Percentiles rank a stretch among this genome's conserved stretches.
Evolutionary conservation across 2,113 vertebrate genomes (phyloP).

Genomic region (Cheirogaleus medius): DNA sequence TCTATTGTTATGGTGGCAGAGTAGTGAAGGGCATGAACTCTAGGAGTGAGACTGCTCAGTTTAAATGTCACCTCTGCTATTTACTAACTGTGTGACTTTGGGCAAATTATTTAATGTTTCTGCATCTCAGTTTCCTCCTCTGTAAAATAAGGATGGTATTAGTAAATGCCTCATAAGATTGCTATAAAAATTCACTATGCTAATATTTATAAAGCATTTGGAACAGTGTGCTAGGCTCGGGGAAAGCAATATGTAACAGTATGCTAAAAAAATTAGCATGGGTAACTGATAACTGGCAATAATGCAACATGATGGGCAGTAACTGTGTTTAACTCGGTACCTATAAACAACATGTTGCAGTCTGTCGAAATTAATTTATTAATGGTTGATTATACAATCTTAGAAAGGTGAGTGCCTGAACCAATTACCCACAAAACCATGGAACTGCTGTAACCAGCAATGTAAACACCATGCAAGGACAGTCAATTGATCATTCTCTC

Average conservation of each 20-base stretch:
- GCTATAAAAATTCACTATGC: not conserved
- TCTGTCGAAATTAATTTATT: constrained; percentile 49
- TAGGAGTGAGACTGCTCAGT: not conserved
- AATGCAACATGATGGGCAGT: not conserved
- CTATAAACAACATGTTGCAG: constrained; percentile 12
- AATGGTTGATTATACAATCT: not conserved
- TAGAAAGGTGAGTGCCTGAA: constrained; percentile 30
- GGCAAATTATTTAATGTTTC: not conserved
- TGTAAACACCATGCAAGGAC: not conserved
- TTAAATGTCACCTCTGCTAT: not conserved
- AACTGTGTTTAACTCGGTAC: constrained; percentile 26
- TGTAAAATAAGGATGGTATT: not conserved
- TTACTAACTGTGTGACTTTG: not conserved
- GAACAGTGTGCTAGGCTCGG: not conserved
- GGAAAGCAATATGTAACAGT: not conserved
- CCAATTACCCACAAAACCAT: constrained; percentile 18
- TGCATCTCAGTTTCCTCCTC: not conserved
- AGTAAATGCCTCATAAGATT: not conserved
- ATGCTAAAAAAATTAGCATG: not conserved
- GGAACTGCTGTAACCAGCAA: not conserved
- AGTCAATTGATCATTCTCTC: not conserved
- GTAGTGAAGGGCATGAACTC: not conserved
- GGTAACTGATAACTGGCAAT: not conserved
- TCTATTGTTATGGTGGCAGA: fast-evolving
- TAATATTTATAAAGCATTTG: not conserved